Base-by-base conservation (phyloP, 2,888 invertebrate genomes). In the Rotaria macrura region DNA sequence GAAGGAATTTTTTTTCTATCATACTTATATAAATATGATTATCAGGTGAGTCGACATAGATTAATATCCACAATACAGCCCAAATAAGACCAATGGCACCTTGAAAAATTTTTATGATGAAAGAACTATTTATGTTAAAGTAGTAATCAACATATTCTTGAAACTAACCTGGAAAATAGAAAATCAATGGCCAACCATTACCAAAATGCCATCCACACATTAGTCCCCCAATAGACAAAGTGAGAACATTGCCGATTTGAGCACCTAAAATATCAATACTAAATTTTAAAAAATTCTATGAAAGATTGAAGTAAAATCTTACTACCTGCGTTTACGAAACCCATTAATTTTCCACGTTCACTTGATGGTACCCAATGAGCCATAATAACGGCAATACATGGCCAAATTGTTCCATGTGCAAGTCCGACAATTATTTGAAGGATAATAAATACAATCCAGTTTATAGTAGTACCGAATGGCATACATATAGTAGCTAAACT, bases 341-440 rank as follows among this genome's bases (percentile, higher is more conserved):
- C 86, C 23, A 85, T 79, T 25, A 86, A n/a, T 72, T 83, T 84
- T 4, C 79, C 55, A 20, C 86, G 23, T 55, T 86, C 86, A 5
- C 40, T 47, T 20, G 86, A 84, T 34, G 86, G 86, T 40, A 79
- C 49, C 86, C 86, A 86, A 34, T 84, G 84, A 10, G 57, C 84
- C 86, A 86, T 74, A 55, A 54, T 47, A 43, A 84, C 25, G 43
- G 79, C 65, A 74, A 86, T 86, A 54, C 74, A 34, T 40, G 86
- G 86, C 86, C 86, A 86, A 34, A 86, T 84, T 0, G 83, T 74
- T 25, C 86, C 86, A 55, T 86, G 86, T 40, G 84, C 84, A 34
- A 86, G 43, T 10, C 86, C 86, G 38, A 84, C 57, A 47, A 86
- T 25, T 55, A 86, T 47, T 72, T 84, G 84, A 29, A 79, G 12